A percentile compares a stretch with the other conserved stretches of the same genome.
phyloP scores from a whole-genome alignment of 53 echinoderm and acorn worm species.

The Paracentrotus lividus region DNA sequence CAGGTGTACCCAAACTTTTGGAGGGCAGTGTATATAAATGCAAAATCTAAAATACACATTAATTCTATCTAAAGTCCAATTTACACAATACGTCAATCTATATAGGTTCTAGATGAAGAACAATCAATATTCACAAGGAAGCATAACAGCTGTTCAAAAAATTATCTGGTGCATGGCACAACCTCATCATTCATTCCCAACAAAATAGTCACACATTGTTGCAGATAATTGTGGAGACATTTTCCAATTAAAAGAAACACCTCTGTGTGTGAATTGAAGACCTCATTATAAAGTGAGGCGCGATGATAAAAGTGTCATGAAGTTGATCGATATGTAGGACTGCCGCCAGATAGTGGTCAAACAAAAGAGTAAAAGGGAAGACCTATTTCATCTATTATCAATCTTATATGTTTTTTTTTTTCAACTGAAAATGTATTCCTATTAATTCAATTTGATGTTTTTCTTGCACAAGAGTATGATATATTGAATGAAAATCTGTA shows the following conservation, averaged over 20 bases:
- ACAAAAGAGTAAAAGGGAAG: not conserved
- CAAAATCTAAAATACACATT: too few species aligned
- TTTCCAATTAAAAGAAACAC: slow-evolving; percentile 17
- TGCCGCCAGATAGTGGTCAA: not conserved
- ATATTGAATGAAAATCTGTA: too few species aligned
- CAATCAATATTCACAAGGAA: not conserved
- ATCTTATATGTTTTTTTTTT: not conserved
- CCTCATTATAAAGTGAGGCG: not conserved
- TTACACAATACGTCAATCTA: too few species aligned
- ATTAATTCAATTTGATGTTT: too few species aligned
- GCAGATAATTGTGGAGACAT: slow-evolving; percentile 26
- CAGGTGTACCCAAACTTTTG: too few species aligned
- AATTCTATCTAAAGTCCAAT: too few species aligned
- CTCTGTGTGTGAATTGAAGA: not conserved
- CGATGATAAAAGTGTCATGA: not conserved
- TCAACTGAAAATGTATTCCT: too few species aligned
- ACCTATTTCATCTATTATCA: not conserved
- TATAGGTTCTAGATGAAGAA: too few species aligned
- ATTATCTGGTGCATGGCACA: not conserved
- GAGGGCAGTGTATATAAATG: too few species aligned
- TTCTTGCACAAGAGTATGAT: too few species aligned
- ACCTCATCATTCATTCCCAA: not conserved
- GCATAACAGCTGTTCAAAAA: not conserved
- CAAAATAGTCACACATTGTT: not conserved
- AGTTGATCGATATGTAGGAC: not conserved